phyloP scores from a whole-genome alignment of 2,797 vertebrate genomes.

The Geotria australis region DNA sequence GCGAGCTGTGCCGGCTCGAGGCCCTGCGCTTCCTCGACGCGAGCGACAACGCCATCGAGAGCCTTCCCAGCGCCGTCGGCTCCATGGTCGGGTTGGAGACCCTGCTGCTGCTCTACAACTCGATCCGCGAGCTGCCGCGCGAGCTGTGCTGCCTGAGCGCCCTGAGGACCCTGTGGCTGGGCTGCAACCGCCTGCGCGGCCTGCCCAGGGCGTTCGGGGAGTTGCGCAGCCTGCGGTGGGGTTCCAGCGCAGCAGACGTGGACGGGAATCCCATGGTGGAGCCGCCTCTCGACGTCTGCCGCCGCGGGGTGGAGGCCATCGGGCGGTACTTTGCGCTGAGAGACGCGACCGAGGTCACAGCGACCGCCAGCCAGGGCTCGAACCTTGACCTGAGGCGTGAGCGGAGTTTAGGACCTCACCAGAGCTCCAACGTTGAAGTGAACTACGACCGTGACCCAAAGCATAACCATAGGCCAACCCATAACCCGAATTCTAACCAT shows the following conservation, averaged over 20 bases:
- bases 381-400: too few species aligned
- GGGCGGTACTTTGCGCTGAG: constrained; percentile 6
- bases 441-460: too few species aligned
- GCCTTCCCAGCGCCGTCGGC: constrained; percentile 3
- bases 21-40: constrained; percentile 9
- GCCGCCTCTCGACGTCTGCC: constrained; percentile 9
- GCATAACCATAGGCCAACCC: too few species aligned
- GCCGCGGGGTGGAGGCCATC: constrained; percentile 6
- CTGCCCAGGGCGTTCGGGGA: constrained; percentile 8
- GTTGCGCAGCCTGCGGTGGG: constrained; percentile 9
- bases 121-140: constrained; percentile 3
- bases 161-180: constrained; percentile 7
- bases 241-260: constrained; percentile 6
- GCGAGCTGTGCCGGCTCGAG: constrained; percentile 6
- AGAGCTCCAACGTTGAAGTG: too few species aligned
- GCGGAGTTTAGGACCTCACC: too few species aligned
- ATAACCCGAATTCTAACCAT: too few species aligned
- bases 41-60: constrained; percentile 8
- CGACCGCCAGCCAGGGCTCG: too few species aligned
- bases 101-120: constrained; percentile 7
- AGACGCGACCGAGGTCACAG: not conserved
- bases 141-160: constrained; percentile 7
- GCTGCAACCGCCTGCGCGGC: constrained; percentile 4
- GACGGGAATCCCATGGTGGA: constrained; percentile 9
- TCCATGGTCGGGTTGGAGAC: constrained; percentile 8